Evolutionary conservation across 2,113 vertebrate genomes (phyloP).

Genomic region (Phalacrocorax carbo): DNA sequence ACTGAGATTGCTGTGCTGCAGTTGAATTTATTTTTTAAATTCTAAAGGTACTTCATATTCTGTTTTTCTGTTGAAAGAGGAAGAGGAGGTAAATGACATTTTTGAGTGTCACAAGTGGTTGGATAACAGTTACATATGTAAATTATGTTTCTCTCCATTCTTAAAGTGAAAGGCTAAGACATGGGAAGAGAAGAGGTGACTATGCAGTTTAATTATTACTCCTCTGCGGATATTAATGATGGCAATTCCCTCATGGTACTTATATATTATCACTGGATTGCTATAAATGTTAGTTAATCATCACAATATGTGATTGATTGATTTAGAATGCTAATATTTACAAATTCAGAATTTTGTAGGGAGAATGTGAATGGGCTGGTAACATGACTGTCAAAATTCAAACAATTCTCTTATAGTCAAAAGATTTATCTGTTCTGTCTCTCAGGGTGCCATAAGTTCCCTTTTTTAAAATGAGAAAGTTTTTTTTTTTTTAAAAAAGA

Average conservation of each 20-base stretch:
- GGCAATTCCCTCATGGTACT: neutral
- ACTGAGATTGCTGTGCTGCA: neutral
- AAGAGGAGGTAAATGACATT: neutral
- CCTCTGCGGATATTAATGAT: neutral
- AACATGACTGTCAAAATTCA: neutral
- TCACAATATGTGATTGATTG: neutral
- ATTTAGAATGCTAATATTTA: neutral
- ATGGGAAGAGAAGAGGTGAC: neutral
- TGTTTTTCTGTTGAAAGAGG: neutral
- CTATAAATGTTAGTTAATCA: neutral
- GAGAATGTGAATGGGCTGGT: neutral
- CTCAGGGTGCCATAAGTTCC: neutral
- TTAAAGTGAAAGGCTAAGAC: neutral
- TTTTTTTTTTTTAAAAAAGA: too few species aligned
- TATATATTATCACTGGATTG: neutral
- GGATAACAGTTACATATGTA: neutral
- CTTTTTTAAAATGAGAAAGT: neutral
- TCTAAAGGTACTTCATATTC: neutral
- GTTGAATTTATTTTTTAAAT: neutral
- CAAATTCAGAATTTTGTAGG: neutral
- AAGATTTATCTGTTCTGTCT: neutral
- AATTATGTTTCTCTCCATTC: neutral
- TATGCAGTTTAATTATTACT: neutral
- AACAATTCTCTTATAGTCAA: neutral
- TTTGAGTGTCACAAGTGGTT: neutral